phyloP scores from a whole-genome alignment of 2,888 invertebrate species.

The Epistrophella euchroma region DNA sequence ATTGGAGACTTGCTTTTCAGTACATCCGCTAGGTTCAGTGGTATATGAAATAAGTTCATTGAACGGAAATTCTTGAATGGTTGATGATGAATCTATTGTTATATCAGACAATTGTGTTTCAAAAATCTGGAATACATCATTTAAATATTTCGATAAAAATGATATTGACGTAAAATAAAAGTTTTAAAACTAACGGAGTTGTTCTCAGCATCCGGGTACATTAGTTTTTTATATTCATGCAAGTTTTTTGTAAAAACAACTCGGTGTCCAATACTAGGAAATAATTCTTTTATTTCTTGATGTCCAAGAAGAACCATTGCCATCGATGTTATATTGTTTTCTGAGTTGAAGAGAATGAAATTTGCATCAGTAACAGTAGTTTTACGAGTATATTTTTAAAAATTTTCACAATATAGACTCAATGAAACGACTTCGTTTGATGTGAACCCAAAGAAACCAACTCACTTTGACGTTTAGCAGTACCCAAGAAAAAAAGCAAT shows the following conservation, averaged over 20 bases:
- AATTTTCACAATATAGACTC: too few relatives aligned
- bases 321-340: conserved; percentile 21
- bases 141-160: neutral
- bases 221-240: neutral
- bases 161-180: neutral
- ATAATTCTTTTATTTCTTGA: conserved; percentile 3
- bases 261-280: conserved; percentile 10
- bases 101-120: conserved; percentile 14
- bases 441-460: too few relatives aligned
- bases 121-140: neutral
- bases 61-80: conserved; percentile 2
- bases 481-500: too few relatives aligned
- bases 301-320: conserved; percentile 3
- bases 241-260: conserved; percentile 3
- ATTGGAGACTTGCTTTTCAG: too few relatives aligned
- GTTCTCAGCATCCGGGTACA: neutral
- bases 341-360: neutral
- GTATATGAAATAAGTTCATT: conserved; percentile 7
- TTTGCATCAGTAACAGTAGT: too few relatives aligned
- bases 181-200: neutral
- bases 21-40: too few relatives aligned
- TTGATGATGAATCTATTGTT: neutral
- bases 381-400: too few relatives aligned
- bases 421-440: too few relatives aligned
- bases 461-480: too few relatives aligned